Conservation (phyloP, 2,113 vertebrate genomes). For the Aptenodytes forsteri region DNA sequence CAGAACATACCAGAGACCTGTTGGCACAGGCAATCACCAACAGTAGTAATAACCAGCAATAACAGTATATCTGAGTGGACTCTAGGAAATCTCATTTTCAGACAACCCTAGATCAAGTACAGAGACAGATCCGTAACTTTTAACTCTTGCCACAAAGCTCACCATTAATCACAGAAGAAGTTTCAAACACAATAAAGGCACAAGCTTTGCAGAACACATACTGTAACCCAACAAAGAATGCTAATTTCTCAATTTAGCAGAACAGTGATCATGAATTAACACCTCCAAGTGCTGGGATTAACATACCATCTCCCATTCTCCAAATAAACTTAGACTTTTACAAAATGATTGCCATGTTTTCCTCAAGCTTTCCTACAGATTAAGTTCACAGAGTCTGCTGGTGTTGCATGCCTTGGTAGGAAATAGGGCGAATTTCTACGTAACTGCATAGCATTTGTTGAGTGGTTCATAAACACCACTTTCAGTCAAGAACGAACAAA, state of each 20-base stretch:
- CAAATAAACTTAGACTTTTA: neutral
- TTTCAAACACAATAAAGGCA: neutral
- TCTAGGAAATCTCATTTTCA: neutral
- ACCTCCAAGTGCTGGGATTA: neutral
- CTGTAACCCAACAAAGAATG: neutral
- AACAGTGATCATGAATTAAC: neutral
- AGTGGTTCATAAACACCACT: neutral
- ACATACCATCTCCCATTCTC: neutral
- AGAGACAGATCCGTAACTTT: neutral
- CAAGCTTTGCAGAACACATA: neutral
- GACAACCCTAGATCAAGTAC: neutral
- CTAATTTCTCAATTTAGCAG: neutral
- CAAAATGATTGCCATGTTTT: neutral
- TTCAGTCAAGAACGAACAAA: neutral
- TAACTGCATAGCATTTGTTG: neutral
- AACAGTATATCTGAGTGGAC: neutral
- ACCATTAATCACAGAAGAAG: neutral
- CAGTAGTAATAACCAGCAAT: neutral
- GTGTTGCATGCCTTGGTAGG: neutral
- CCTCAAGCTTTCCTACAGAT: neutral
- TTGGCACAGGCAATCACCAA: neutral
- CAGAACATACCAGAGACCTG: neutral
- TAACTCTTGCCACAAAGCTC: neutral
- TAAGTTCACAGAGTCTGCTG: neutral
- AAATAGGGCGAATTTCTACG: neutral